Evolutionary conservation across 2,113 vertebrate genomes (phyloP).

Genomic region (Copsychus sechellarum): DNA sequence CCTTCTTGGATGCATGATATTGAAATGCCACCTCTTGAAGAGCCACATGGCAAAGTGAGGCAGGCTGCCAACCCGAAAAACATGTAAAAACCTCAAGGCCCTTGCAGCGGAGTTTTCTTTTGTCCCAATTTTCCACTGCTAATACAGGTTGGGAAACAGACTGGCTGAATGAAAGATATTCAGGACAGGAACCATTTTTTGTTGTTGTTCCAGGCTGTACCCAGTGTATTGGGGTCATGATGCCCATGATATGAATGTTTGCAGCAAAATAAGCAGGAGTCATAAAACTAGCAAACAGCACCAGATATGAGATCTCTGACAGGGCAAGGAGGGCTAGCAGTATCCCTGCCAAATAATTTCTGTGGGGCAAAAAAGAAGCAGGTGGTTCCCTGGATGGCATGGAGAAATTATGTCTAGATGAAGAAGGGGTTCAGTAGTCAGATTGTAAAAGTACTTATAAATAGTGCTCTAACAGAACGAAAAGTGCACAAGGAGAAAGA

Average conservation of each 20-base stretch:
- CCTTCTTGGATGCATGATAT: neutral
- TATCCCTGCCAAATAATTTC: neutral
- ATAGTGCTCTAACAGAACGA: neutral
- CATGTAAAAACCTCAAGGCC: neutral
- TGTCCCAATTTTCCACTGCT: neutral
- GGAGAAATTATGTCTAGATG: neutral
- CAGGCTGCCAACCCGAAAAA: slow-evolving; percentile 10
- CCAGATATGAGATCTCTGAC: neutral
- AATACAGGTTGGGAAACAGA: neutral
- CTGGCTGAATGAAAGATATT: neutral
- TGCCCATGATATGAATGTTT: rapidly evolving
- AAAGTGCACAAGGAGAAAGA: neutral
- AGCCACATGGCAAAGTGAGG: neutral
- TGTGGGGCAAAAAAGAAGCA: neutral
- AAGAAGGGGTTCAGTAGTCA: neutral
- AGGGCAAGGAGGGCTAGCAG: neutral
- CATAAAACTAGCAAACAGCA: neutral
- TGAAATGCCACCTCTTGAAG: slow-evolving; percentile 55
- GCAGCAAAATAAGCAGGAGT: neutral
- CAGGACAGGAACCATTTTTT: neutral
- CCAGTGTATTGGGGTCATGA: rapidly evolving
- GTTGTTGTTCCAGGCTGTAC: neutral
- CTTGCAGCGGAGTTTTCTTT: neutral
- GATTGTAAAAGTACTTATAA: neutral
- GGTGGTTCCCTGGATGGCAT: neutral